Base-by-base conservation (phyloP, 2,888 invertebrate species). In the Seira ritae region DNA sequence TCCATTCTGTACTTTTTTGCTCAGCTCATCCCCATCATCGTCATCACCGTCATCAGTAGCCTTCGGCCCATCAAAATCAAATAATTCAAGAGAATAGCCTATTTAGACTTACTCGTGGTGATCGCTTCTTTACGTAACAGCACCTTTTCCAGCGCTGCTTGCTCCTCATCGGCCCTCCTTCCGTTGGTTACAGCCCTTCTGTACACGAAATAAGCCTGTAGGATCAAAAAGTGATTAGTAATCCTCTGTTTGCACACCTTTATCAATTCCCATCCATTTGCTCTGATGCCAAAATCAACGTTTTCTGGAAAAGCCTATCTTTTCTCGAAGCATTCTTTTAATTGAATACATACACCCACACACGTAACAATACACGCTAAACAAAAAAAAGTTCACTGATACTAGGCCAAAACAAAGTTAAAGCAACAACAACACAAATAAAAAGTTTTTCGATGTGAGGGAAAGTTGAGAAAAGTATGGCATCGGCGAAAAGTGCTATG, bases 61-160 rank as follows among this genome's bases (percentile, higher is more conserved):
- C 31, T 31, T 4, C 31, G 31, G 31, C 31, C 31, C 8, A 31
- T 31, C 31, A 31, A 31, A 20, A 62, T 62, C 62, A 62, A 20
- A 62, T 20, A 20, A 62, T 62, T 62, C 62, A 62, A 20, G 19
- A 42, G 65, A 68, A 71, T 12, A 62, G 17, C 31, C 8, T 31
- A 8, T 31, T 2, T 31, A 55, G 31, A 75, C 81, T 81, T 76
- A 81, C 81, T 76, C 8, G 80, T 65, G 12, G 76, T 67, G 50
- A 76, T 50, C 15, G 71, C 66, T 71, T 76, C 81, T 67, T 81
- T 81, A 22, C 81, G 71, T 67, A 81, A 65, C 31, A 81, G 31
- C 81, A 81, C 81, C 72, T 81, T 81, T 31, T 81, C 81, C 68
- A 81, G 76, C 10, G 81, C 81, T 15, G 81, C 81, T 42, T 81